Evolutionary conservation across 2,888 invertebrate species (phyloP).

Genomic region (Leistus spinibarbis): DNA sequence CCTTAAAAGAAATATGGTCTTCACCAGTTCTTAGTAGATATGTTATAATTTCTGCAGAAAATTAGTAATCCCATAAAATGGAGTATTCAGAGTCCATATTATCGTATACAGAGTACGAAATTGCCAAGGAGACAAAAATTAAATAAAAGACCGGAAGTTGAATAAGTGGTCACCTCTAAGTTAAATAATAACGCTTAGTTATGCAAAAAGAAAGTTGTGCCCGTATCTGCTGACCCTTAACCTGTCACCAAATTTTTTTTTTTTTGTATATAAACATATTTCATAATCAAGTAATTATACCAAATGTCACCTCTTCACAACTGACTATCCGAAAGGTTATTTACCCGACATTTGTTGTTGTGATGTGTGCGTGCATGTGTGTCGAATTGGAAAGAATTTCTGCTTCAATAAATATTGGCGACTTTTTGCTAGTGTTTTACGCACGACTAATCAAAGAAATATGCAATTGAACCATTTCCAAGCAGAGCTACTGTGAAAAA

Average conservation of each 20-base stretch:
- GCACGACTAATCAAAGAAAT: slow-evolving; percentile 10
- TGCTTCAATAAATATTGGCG: slow-evolving; percentile 33
- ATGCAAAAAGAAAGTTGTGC: slow-evolving; percentile 13
- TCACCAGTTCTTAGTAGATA: too few species aligned
- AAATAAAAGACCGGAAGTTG: background rate
- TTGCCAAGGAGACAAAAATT: background rate
- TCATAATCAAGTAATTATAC: background rate
- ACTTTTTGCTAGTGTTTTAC: slow-evolving; percentile 3
- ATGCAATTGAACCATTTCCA: background rate
- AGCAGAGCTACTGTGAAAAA: background rate
- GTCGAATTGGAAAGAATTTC: slow-evolving; percentile 32
- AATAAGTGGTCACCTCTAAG: background rate
- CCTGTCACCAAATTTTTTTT: background rate
- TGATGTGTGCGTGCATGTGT: slow-evolving; percentile 24
- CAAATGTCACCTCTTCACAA: slow-evolving; percentile 15
- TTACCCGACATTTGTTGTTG: background rate
- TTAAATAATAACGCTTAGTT: background rate
- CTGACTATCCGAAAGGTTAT: background rate
- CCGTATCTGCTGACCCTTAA: slow-evolving; percentile 6
- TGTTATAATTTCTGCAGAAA: too few species aligned
- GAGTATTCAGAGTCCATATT: too few species aligned
- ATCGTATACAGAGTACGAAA: too few species aligned
- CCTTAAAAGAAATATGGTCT: too few species aligned
- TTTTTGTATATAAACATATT: too few species aligned
- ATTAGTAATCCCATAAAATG: too few species aligned